Evolutionary conservation across 2,113 vertebrate genomes (phyloP).

Genomic region (Engystomops pustulosus): DNA sequence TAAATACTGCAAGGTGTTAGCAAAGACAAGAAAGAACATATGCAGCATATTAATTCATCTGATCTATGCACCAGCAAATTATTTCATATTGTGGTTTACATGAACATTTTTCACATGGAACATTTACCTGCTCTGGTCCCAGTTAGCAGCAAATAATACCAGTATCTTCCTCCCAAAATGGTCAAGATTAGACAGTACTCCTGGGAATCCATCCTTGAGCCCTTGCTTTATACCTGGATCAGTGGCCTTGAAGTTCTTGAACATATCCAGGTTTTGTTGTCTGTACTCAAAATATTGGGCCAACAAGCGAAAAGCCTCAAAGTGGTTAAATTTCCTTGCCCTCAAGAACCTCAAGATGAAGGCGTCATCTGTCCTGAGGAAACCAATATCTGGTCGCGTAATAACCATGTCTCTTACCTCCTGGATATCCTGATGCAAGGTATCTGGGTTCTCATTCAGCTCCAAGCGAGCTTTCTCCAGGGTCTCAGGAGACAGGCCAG

Average conservation of each 20-base stretch:
- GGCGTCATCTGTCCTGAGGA: constrained; percentile 95
- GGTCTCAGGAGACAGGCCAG: constrained; percentile 95
- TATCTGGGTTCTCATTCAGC: constrained; percentile 96
- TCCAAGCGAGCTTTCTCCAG: constrained; percentile 98
- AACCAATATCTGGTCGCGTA: constrained; percentile 97
- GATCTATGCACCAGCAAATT: neutral
- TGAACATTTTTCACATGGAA: neutral
- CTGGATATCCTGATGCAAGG: constrained; percentile 97
- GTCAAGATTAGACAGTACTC: constrained; percentile 94
- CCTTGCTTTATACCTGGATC: constrained; percentile 98
- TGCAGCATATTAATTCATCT: neutral
- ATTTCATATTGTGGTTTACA: neutral
- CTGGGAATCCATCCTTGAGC: constrained; percentile 95
- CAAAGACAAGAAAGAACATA: neutral
- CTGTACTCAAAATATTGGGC: constrained; percentile 98
- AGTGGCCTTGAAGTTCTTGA: constrained; percentile 98
- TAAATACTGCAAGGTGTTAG: neutral
- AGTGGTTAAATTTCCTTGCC: constrained; percentile 97
- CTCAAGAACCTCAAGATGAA: constrained; percentile 96
- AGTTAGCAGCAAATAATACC: constrained; percentile 96
- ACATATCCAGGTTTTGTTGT: constrained; percentile 99
- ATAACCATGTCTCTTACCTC: constrained; percentile 99
- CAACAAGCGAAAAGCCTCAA: constrained; percentile 94
- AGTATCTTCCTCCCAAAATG: constrained; percentile 95
- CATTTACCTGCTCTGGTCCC: constrained; percentile 98